Conservation (phyloP, 2,113 vertebrate genomes). For the Hoplias malabaricus region DNA sequence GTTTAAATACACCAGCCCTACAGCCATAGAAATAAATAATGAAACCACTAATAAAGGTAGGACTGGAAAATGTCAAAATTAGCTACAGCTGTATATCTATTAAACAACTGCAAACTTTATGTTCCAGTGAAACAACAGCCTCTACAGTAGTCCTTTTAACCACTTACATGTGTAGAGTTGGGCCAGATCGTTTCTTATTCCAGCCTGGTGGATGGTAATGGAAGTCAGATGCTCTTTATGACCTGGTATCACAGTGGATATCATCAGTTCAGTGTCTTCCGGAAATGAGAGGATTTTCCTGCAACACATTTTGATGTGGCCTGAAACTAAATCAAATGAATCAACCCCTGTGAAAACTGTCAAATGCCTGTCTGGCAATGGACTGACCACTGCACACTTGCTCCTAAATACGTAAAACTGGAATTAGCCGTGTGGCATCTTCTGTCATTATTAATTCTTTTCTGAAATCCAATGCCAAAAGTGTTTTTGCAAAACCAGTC, state of each 20-base stretch:
- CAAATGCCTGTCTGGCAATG: not conserved
- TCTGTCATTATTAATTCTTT: not conserved
- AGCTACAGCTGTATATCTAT: not conserved
- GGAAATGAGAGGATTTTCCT: conserved; percentile 62
- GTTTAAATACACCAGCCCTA: not conserved
- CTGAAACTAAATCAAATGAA: conserved; percentile 18
- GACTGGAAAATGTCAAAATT: not conserved
- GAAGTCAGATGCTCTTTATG: conserved; percentile 57
- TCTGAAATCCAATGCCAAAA: not conserved
- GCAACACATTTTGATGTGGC: conserved; percentile 34
- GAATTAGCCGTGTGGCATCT: not conserved
- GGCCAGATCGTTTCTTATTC: conserved; percentile 52
- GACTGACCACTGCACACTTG: not conserved
- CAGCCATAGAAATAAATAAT: too few species aligned
- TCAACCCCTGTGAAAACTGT: conserved; percentile 39
- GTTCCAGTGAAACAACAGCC: not conserved
- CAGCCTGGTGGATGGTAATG: conserved; percentile 53
- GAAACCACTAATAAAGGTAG: too few species aligned
- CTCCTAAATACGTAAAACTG: not conserved
- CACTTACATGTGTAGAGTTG: conserved; percentile 56
- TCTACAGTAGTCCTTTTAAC: conserved; percentile 43
- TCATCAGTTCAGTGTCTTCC: conserved; percentile 57
- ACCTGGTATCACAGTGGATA: conserved; percentile 48
- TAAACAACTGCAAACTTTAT: not conserved
- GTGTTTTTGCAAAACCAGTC: not conserved